phyloP scores from a whole-genome alignment of 2,797 vertebrate genomes.

The Anabacerthia variegaticeps region DNA sequence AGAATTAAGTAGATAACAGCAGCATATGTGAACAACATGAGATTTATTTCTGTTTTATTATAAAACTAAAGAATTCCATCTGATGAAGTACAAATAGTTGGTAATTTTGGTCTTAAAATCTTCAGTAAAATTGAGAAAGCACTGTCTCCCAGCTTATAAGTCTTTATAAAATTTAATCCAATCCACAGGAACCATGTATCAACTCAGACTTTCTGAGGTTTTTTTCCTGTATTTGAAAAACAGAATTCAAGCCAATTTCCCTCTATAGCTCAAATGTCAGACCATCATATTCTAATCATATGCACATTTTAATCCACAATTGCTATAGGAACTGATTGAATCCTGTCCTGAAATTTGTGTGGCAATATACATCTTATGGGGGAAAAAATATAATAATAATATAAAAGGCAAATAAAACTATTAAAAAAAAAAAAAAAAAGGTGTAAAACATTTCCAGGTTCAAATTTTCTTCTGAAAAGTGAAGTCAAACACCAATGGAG shows the following conservation, averaged over 20 bases:
- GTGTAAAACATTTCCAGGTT: not conserved
- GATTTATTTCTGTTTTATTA: not conserved
- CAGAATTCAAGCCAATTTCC: not conserved
- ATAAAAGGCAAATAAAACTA: not conserved
- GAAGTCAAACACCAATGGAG: accelerated
- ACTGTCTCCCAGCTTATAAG: not conserved
- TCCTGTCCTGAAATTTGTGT: not conserved
- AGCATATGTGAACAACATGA: not conserved
- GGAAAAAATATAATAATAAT: not conserved
- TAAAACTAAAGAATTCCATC: not conserved
- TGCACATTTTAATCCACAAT: not conserved
- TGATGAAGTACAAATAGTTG: not conserved
- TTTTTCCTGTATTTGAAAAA: not conserved
- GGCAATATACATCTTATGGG: not conserved
- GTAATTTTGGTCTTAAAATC: not conserved
- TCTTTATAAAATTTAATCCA: not conserved
- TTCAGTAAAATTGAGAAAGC: not conserved
- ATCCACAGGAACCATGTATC: not conserved
- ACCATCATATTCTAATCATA: not conserved
- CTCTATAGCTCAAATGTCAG: not conserved
- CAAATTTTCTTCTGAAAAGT: not conserved
- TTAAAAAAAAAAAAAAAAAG: not conserved
- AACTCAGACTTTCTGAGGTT: not conserved
- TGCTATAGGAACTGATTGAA: not conserved
- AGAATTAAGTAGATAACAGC: not conserved